phyloP scores from a whole-genome alignment of 2,797 vertebrate genomes.

The Darevskia nairensis region DNA sequence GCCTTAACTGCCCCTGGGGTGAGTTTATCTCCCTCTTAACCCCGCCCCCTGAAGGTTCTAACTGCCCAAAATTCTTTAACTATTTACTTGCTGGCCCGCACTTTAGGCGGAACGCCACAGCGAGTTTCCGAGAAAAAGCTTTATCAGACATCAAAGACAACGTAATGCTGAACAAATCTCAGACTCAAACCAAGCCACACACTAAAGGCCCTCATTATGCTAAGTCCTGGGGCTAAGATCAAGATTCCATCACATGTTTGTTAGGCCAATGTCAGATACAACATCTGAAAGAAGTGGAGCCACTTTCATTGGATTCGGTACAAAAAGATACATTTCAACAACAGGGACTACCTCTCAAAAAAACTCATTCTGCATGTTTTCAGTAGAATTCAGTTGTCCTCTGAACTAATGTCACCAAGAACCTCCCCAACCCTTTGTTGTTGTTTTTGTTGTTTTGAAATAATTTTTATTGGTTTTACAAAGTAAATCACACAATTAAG shows the following conservation, averaged over 20 bases:
- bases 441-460: background rate
- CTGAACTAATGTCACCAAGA: background rate
- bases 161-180: background rate
- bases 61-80: too few relatives aligned
- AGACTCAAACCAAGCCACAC: background rate
- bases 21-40: too few relatives aligned
- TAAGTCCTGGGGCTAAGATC: background rate
- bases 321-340: background rate
- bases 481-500: too few relatives aligned
- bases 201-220: background rate
- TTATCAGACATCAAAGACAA: conserved; percentile 16
- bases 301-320: background rate
- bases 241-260: conserved; percentile 15
- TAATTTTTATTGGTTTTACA: too few relatives aligned
- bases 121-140: conserved; percentile 14
- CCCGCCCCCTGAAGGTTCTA: too few relatives aligned
- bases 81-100: too few relatives aligned
- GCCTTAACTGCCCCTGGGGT: too few relatives aligned
- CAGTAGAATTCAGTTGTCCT: background rate
- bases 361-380: background rate
- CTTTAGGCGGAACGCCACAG: too few relatives aligned
- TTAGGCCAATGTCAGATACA: background rate
- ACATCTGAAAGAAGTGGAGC: background rate
- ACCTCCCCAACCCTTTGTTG: background rate
- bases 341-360: background rate